Evolutionary conservation across 2,113 vertebrate genomes (phyloP).

Genomic region (Brachyhypopomus gauderio): DNA sequence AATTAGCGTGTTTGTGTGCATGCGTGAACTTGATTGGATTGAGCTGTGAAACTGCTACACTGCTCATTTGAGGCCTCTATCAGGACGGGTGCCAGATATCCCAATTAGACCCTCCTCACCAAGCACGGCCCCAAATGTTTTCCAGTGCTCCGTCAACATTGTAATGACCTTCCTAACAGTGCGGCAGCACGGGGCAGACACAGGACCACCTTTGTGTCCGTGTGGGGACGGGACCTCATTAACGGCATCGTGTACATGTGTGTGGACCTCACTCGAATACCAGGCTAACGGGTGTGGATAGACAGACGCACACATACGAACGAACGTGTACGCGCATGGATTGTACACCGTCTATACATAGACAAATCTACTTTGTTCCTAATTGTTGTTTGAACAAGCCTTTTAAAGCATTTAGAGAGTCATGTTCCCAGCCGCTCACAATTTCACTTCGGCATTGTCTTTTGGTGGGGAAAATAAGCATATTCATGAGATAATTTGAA

Average conservation of each 20-base stretch:
- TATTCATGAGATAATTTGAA: conserved; percentile 25
- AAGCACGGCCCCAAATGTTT: conserved; percentile 50
- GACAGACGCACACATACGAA: background rate
- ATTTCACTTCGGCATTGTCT: background rate
- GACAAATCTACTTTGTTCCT: background rate
- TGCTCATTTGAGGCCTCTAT: conserved; percentile 49
- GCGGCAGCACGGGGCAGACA: conserved; percentile 37
- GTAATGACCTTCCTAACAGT: conserved; percentile 51
- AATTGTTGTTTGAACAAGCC: background rate
- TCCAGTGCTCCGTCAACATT: conserved; percentile 43
- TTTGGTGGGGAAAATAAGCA: background rate
- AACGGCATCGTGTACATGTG: conserved; percentile 49
- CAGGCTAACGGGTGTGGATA: conserved; percentile 19
- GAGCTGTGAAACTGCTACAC: conserved; percentile 41
- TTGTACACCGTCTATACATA: background rate
- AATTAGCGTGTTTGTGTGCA: conserved; percentile 41
- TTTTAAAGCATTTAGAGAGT: background rate
- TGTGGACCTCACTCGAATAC: conserved; percentile 42
- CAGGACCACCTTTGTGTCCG: conserved; percentile 56
- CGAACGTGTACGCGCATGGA: no score
- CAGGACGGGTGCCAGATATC: conserved; percentile 49
- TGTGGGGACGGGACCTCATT: conserved; percentile 66
- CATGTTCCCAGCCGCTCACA: background rate
- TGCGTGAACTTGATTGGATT: conserved; percentile 34
- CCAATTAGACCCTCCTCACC: conserved; percentile 52